Evolutionary conservation across 2,797 vertebrate genomes (phyloP), one percentile per base, ranked within the genome.

Genomic region (Enteromius trimaculatus): DNA sequence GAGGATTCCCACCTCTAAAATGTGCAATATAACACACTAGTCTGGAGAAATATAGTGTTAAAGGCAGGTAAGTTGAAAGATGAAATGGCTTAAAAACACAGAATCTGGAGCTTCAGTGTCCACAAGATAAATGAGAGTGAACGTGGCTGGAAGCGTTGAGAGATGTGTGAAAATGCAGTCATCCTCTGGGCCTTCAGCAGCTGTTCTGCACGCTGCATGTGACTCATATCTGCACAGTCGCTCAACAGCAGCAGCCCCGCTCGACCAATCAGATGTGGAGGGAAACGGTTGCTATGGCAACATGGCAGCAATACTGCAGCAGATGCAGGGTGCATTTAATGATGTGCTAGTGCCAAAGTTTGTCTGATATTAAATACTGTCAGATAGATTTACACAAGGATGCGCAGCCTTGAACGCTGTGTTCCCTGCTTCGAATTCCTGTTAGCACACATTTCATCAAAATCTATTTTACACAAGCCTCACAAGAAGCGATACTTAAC

Each of bases 241-340:
- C 80, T 77, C 65, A 89, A 85, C 71, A 72, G 80, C 71, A 72
- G 80, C 81, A 86, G 81, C 76, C 34, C 17, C 19, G 29, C 21
- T 70, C 49, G 79, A 42, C 87, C 90, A 89, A 83, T 88, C 80
- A 60, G 80, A 84, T 70, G 60, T 49, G 29, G 47, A 81, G 69
- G 10, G 74, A 65, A 75, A 34, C 68, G 83, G 89, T 91, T 85
- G 83, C 89, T 64, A 86, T 89, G 86, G 88, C 62, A 86, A 87
- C 69, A 60, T 80, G 80, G 85, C 85, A 81, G 80, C 85, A 47
- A 82, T 77, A 86, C 77, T 80, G 86, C 89, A 88, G 89, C 87
- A 85, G 81, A 86, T 85, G 72, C 84, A 70, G 84, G 79, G 85
- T 70, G 62, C 80, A 47, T 82, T 79, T 79, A 65, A 62, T 58